Evolutionary conservation across 2,113 vertebrate species (phyloP).

Genomic region (Heteronetta atricapilla): DNA sequence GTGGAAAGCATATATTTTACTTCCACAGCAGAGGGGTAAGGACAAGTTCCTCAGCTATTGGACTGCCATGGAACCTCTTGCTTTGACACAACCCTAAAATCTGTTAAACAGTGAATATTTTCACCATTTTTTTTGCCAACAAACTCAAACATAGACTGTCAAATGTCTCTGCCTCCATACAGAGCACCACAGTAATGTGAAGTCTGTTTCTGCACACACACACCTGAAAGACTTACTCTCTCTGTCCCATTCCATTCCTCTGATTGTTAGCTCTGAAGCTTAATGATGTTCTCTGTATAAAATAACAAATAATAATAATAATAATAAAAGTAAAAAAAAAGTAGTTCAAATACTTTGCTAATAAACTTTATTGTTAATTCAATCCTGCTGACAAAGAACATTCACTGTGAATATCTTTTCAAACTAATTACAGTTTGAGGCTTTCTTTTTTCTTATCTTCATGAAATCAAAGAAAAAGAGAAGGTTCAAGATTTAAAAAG

Average conservation of each 20-base stretch:
- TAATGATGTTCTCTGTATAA: neutral
- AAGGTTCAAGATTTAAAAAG: neutral
- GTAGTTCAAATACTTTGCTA: neutral
- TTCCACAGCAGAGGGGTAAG: neutral
- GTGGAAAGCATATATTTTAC: neutral
- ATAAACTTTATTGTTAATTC: constrained; percentile 35
- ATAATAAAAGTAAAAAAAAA: neutral
- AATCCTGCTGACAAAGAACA: constrained; percentile 32
- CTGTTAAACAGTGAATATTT: neutral
- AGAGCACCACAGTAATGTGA: neutral
- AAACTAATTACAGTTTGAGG: constrained; percentile 25
- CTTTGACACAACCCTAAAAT: neutral
- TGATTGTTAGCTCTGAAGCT: neutral
- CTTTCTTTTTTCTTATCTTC: constrained; percentile 38
- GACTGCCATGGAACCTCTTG: no score
- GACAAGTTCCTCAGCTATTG: neutral
- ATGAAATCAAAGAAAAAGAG: constrained; percentile 16
- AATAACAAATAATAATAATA: neutral
- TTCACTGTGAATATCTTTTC: constrained; percentile 18
- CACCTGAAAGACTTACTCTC: neutral
- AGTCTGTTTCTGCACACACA: neutral
- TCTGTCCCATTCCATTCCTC: neutral
- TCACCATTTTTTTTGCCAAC: neutral
- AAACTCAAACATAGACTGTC: neutral
- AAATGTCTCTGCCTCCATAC: neutral